Conservation (phyloP, 2,888 invertebrate species). For the Campoplex nolae region DNA sequence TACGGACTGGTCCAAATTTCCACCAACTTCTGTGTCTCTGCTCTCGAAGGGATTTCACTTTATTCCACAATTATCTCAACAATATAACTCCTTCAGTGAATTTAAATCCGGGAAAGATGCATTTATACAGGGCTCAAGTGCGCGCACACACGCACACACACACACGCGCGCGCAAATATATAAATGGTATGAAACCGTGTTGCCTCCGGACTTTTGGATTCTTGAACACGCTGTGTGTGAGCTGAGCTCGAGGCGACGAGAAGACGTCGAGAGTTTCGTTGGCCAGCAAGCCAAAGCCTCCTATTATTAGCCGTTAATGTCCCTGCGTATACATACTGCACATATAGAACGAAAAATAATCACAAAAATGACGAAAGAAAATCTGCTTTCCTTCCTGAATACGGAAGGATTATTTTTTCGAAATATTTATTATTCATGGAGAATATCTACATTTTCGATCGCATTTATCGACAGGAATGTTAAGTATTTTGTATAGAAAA, state of each 20-base stretch:
- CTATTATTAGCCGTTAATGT: constrained; percentile 82
- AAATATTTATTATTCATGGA: too few species aligned
- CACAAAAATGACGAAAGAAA: too few species aligned
- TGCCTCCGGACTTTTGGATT: constrained; percentile 64
- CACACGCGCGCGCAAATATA: too few species aligned
- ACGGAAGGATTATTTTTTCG: too few species aligned
- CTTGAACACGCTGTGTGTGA: constrained; percentile 42
- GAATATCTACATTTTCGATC: too few species aligned
- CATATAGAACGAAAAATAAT: too few species aligned
- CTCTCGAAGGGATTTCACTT: constrained; percentile 20
- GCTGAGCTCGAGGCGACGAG: constrained; percentile 26
- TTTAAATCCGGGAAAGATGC: constrained; percentile 19
- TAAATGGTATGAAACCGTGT: background rate
- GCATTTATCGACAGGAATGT: too few species aligned
- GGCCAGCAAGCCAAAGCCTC: constrained; percentile 79
- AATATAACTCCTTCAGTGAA: constrained; percentile 51
- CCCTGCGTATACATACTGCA: constrained; percentile 53
- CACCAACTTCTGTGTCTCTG: too few species aligned
- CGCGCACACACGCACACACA: too few species aligned
- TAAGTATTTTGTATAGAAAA: too few species aligned
- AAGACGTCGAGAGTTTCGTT: constrained; percentile 59
- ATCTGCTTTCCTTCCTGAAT: too few species aligned
- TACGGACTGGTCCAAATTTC: too few species aligned
- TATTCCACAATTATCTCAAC: constrained; percentile 49
- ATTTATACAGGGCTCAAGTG: background rate